These are phyloP conservation scores for Diabrotica balteata DNA, from an alignment of 2,888 invertebrate species.

Conservation along the genomic window DNA sequence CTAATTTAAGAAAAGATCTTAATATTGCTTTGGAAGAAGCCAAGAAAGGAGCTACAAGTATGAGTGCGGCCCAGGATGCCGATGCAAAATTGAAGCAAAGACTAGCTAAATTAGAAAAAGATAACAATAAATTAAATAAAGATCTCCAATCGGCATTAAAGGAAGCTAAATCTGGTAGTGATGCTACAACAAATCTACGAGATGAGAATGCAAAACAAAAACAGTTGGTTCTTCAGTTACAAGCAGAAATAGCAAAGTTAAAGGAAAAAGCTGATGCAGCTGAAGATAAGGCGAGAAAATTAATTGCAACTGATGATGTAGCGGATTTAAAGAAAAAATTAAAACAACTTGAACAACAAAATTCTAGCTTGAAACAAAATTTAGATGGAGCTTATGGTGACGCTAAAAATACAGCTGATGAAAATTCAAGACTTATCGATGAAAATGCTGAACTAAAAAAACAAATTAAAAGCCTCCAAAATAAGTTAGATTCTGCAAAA, in stretches of 20 bases:
- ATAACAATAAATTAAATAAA: slow-evolving; percentile 35
- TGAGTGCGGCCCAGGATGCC: slow-evolving; percentile 38
- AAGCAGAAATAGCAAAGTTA: slow-evolving; percentile 38
- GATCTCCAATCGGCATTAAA: slow-evolving; percentile 35
- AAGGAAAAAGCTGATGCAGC: slow-evolving; percentile 11
- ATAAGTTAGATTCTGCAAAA: slow-evolving; percentile 37
- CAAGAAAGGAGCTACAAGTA: slow-evolving; percentile 24
- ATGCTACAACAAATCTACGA: slow-evolving; percentile 29
- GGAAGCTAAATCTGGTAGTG: slow-evolving; percentile 27
- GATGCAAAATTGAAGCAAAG: slow-evolving; percentile 43
- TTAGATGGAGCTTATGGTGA: slow-evolving; percentile 28
- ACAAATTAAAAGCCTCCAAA: slow-evolving; percentile 34
- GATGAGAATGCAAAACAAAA: slow-evolving; percentile 42
- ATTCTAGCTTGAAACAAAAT: slow-evolving; percentile 32
- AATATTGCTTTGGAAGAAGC: slow-evolving; percentile 34
- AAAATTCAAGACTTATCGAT: slow-evolving; percentile 16
- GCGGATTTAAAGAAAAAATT: slow-evolving; percentile 32
- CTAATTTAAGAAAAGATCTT: slow-evolving; percentile 31
- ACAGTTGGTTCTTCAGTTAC: slow-evolving; percentile 35
- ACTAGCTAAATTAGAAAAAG: slow-evolving; percentile 42
- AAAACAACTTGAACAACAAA: slow-evolving; percentile 33
- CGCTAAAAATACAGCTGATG: slow-evolving; percentile 24
- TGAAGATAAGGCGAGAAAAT: slow-evolving; percentile 32
- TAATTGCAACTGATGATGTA: slow-evolving; percentile 22
- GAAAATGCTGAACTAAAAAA: slow-evolving; percentile 33